phyloP scores from a whole-genome alignment of 2,888 invertebrate species.

The Loripinus fragilis region DNA sequence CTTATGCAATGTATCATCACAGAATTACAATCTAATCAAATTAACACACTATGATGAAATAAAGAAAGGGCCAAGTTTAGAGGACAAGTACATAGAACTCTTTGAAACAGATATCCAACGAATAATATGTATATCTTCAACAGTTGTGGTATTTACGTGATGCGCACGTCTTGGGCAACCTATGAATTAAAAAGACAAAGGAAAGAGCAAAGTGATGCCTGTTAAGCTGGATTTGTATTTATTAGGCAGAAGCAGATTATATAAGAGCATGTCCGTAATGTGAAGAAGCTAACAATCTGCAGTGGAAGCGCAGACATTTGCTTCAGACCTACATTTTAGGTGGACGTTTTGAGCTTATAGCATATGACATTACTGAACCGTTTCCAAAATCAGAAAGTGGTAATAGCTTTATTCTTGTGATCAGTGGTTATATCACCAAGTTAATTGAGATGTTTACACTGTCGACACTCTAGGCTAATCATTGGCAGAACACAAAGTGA shows the following conservation, averaged over 20 bases:
- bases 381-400: constrained; percentile 13
- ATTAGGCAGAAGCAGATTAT: neutral
- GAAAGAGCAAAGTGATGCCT: constrained; percentile 14
- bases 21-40: no score
- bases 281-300: constrained; percentile 14
- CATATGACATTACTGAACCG: neutral
- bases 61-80: no score
- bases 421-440: constrained; percentile 4
- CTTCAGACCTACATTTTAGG: neutral
- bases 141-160: constrained; percentile 31
- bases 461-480: neutral
- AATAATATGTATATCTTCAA: constrained; percentile 26
- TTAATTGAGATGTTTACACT: constrained; percentile 2
- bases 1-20: no score
- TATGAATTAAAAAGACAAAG: constrained; percentile 27
- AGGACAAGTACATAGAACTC: no score
- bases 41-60: no score
- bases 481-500: neutral
- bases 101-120: neutral
- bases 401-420: neutral
- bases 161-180: constrained; percentile 20
- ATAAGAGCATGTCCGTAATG: constrained; percentile 20
- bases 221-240: constrained; percentile 33
- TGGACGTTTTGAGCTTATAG: neutral
- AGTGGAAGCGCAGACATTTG: neutral